Evolutionary conservation across 2,113 vertebrate genomes (phyloP), one percentile per base, ranked within the genome.

Genomic region (Chloropsis hardwickii): DNA sequence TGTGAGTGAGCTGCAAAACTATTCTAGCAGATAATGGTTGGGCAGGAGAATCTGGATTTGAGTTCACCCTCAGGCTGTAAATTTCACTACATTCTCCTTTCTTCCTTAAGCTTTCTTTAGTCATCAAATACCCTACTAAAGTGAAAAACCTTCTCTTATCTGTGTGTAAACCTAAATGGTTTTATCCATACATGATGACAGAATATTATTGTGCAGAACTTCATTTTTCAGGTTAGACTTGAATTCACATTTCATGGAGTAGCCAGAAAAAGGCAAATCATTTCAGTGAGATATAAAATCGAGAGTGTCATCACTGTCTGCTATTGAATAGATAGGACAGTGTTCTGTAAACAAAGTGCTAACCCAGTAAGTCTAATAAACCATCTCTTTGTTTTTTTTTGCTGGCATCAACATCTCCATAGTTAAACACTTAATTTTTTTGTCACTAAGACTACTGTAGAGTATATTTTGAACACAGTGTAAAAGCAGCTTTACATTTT

Each of bases 21-120:
- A 3, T 17, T 74, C 10, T 53, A 70, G 35, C 3, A n/a, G 11
- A 24, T 44, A 70, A 73, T 0, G 0, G 2, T 24, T 51, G 14
- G 35, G 24, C n/a, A 70, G 40, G 37, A 50, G 92, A 73, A 84
- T 57, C 6, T 11, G 7, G 24, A 47, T 56, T 77, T 11, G 8
- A 83, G n/a, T 17, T 45, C 11, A 47, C n/a, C 5, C 28, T 37
- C 33, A 53, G 64, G 22, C 19, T 93, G 16, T 47, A 83, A 22
- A 51, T 69, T 83, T 82, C 64, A 48, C 45, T 91, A 14, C 10
- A 14, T 65, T 91, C 14, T 82, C 27, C 47, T 69, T 53, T 60
- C 65, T 51, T 51, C 33, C 15, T 51, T 70, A 37, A 86, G 27
- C 4, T 65, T 87, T 65, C 42, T 25, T 76, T n/a, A n/a, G 48